Percentiles rank a stretch among this genome's conserved stretches.
phyloP scores from a whole-genome alignment of 2,113 vertebrate species.

The Melanerpes formicivorus region DNA sequence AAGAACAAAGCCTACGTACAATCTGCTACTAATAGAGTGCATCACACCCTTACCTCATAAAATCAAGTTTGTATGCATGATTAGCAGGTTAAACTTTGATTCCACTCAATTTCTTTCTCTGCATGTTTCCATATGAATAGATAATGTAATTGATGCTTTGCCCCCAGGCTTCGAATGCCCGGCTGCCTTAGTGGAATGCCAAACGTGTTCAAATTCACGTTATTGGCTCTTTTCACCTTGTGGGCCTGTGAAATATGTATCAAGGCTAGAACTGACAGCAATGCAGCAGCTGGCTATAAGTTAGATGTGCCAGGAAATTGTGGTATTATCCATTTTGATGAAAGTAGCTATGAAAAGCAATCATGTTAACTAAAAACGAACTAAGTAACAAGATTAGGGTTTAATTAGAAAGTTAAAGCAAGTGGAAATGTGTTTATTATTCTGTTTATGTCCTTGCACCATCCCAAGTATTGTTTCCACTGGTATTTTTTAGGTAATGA shows the following conservation, averaged over 20 bases:
- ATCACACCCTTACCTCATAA: slow-evolving; percentile 23
- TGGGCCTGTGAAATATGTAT: slow-evolving; percentile 72
- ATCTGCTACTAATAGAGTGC: slow-evolving; percentile 42
- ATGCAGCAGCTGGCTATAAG: background rate
- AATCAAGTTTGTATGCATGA: slow-evolving; percentile 44
- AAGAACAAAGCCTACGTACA: background rate
- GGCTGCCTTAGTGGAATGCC: slow-evolving; percentile 62
- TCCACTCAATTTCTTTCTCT: slow-evolving; percentile 58
- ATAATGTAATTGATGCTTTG: slow-evolving; percentile 73
- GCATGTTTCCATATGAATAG: slow-evolving; percentile 72
- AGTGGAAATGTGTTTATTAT: slow-evolving; percentile 17
- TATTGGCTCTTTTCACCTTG: slow-evolving; percentile 72
- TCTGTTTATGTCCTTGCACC: background rate
- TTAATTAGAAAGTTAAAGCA: slow-evolving; percentile 45
- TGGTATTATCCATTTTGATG: background rate
- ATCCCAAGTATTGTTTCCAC: background rate
- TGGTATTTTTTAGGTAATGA: slow-evolving; percentile 22
- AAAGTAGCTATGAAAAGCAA: slow-evolving; percentile 24
- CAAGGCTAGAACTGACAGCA: slow-evolving; percentile 40
- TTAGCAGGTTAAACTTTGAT: slow-evolving; percentile 61
- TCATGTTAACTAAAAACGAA: slow-evolving; percentile 17
- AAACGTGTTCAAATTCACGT: slow-evolving; percentile 73
- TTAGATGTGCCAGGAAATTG: slow-evolving; percentile 23
- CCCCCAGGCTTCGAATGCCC: slow-evolving; percentile 59
- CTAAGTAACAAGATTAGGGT: slow-evolving; percentile 43